Evolutionary conservation across 2,888 invertebrate species (phyloP).

Genomic region (Vanessa cardui): DNA sequence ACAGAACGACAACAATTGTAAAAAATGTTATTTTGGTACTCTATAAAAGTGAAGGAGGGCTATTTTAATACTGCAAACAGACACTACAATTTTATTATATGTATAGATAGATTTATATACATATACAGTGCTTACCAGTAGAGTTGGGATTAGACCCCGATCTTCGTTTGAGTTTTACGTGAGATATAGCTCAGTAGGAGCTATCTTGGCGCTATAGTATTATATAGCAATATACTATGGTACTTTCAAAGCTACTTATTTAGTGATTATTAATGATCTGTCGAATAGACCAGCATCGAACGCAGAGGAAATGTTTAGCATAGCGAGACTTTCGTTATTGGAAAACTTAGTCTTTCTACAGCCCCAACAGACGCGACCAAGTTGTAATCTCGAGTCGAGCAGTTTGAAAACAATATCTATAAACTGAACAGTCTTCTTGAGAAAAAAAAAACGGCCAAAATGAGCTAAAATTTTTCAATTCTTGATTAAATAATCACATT

Average conservation of each 20-base stretch:
- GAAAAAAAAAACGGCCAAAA: not conserved
- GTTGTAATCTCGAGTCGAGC: not conserved
- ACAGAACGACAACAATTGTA: too few species aligned
- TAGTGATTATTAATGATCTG: conserved; percentile 5
- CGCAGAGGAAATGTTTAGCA: conserved; percentile 5
- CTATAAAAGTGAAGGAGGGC: too few species aligned
- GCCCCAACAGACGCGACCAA: not conserved
- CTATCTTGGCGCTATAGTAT: too few species aligned
- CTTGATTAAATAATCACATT: too few species aligned
- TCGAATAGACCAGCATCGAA: not conserved
- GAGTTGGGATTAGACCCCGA: too few species aligned
- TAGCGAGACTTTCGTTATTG: conserved; percentile 4
- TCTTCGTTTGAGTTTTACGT: too few species aligned
- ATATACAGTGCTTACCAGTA: too few species aligned
- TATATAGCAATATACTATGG: not conserved
- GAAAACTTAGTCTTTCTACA: conserved; percentile 8
- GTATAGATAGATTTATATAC: too few species aligned
- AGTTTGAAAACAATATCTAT: not conserved
- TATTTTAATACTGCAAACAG: too few species aligned
- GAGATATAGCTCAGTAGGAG: too few species aligned
- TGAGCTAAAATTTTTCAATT: not conserved
- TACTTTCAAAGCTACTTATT: not conserved
- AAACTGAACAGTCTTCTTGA: not conserved
- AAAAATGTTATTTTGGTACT: too few species aligned
- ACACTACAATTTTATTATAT: too few species aligned